Conservation (phyloP, 2,797 vertebrate species). For the Anguilla anguilla region DNA sequence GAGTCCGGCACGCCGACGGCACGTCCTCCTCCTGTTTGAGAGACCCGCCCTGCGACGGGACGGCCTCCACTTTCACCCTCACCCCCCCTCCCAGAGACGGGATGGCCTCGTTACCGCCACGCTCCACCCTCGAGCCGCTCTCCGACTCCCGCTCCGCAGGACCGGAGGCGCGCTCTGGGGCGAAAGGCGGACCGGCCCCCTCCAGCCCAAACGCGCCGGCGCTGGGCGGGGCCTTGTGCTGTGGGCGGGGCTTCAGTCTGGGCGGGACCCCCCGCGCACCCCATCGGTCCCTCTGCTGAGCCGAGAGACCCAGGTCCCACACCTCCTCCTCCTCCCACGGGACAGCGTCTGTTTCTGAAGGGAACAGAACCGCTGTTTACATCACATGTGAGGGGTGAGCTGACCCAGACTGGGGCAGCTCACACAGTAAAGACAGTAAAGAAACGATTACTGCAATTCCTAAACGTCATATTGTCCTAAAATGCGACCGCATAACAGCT, state of each 20-base stretch:
- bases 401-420: not conserved
- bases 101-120: not conserved
- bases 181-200: not conserved
- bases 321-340: not conserved
- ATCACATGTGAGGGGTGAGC: not conserved
- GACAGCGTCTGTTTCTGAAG: not conserved
- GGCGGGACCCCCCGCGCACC: not conserved
- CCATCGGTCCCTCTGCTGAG: not conserved
- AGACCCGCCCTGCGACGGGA: not conserved
- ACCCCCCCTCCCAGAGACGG: not conserved
- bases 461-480: too few relatives aligned
- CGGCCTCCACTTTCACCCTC: not conserved
- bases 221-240: not conserved
- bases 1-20: not conserved
- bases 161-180: not conserved
- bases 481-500: too few relatives aligned
- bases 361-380: not conserved
- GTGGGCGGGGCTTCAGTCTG: not conserved
- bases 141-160: not conserved
- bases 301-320: not conserved
- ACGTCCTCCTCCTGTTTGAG: constrained; percentile 31
- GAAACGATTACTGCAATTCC: not conserved
- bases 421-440: not conserved
- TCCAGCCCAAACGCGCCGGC: not conserved
- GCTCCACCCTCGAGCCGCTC: not conserved